phyloP scores from a whole-genome alignment of 1,140 invertebrate genomes.

The Drosophila equinoxialis region DNA sequence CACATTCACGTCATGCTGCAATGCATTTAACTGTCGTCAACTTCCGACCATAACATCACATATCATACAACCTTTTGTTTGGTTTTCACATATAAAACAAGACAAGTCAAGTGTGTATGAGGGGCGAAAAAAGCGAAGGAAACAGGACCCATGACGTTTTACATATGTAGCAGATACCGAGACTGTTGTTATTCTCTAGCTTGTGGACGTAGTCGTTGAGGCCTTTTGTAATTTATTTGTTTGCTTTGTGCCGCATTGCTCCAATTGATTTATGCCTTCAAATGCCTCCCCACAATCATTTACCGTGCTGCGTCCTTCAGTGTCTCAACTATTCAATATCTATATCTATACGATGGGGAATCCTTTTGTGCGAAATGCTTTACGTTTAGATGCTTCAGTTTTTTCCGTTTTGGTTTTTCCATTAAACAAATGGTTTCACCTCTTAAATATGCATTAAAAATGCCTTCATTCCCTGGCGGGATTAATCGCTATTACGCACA shows the following conservation, averaged over 20 bases:
- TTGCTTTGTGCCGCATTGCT: slow-evolving; percentile 51
- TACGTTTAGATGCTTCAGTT: slow-evolving; percentile 5
- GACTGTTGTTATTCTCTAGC: slow-evolving; percentile 33
- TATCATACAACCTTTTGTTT: slow-evolving; percentile 46
- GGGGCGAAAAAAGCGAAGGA: slow-evolving; percentile 30
- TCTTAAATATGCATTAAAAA: slow-evolving; percentile 66
- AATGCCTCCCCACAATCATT: slow-evolving; percentile 31
- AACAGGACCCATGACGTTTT: slow-evolving; percentile 45
- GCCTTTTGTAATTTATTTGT: slow-evolving; percentile 72
- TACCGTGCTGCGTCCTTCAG: slow-evolving; percentile 29
- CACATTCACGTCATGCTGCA: slow-evolving; percentile 12
- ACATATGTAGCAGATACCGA: slow-evolving; percentile 69
- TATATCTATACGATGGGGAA: slow-evolving; percentile 2
- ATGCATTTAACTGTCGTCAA: slow-evolving; percentile 62
- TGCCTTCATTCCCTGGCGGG: slow-evolving; percentile 20
- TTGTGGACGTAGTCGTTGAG: slow-evolving; percentile 47
- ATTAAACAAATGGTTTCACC: slow-evolving; percentile 64
- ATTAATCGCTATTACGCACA: neutral
- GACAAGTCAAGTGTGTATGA: neutral
- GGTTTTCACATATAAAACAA: slow-evolving; percentile 46
- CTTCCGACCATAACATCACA: slow-evolving; percentile 47
- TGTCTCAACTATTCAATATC: slow-evolving; percentile 19
- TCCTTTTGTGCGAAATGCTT: slow-evolving; percentile 38
- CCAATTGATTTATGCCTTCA: slow-evolving; percentile 69
- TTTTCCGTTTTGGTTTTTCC: slow-evolving; percentile 20